Base-by-base conservation (phyloP, 2,113 vertebrate species). In the Eulemur macaco region DNA sequence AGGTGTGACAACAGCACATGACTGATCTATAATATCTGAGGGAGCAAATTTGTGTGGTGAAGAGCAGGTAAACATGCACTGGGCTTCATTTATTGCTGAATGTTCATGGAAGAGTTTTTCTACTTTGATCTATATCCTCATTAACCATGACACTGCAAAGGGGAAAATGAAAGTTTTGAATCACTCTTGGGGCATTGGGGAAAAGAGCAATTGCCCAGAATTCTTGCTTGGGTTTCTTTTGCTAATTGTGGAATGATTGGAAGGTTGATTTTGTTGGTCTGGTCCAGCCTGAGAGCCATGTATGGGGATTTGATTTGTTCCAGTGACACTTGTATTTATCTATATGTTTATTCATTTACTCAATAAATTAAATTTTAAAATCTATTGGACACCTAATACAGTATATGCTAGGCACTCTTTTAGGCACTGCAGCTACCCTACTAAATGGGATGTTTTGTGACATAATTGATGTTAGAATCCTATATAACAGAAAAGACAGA, bases 111-210 rank as follows among this genome's bases (percentile, higher is more conserved):
- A 90, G 29, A 91, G 86, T 84, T 86, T 47, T 96, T 81, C 69
- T 97, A 27, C n/a, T 97, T 91, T 92, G 93, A 92, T 88, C 37
- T 86, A 71, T 96, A 15, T 85, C 47, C 42, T 91, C 86, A 76
- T 92, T 81, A 89, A 91, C 64, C 29, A 50, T 76, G 69, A 69
- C 92, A 63, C 34, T 82, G 20, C 23, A 74, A 92, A 80, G 31
- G 23, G 37, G 50, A 17, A 94, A 97, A 78, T 52, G 14, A 73
- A 96, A 45, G 15, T 39, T 89, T 29, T 15, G 56, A 97, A 92
- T 86, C 37, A 86, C 39, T 31, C 47, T 77, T 89, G 60, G 23
- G 15, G 23, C 73, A 82, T 42, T 31, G 7, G 56, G 27, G 37
- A 84, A 89, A 96, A 94, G 17, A 89, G 12, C 21, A 81, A 85